Percentiles rank a stretch among this genome's conserved stretches.
phyloP scores from a whole-genome alignment of 1,140 invertebrate genomes.

The Drosophila parabipectinata region DNA sequence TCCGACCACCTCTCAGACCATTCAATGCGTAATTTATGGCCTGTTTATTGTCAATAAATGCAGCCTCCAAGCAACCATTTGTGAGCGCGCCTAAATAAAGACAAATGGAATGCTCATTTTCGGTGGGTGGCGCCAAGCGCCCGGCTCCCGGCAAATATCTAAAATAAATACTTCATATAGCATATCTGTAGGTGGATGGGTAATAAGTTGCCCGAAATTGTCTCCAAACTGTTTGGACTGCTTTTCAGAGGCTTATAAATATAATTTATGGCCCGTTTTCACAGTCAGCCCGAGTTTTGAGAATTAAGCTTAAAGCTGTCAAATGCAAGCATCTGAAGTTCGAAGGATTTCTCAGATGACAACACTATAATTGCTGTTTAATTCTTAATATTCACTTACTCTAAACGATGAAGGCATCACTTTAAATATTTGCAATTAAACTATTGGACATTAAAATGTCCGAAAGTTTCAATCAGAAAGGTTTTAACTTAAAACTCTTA shows the following conservation, averaged over 20 bases:
- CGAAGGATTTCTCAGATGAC: constrained; percentile 21
- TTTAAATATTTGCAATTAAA: not conserved
- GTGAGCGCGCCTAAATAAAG: constrained; percentile 71
- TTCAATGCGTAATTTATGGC: constrained; percentile 69
- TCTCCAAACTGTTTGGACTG: constrained; percentile 42
- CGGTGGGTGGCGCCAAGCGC: constrained; percentile 32
- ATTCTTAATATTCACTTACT: constrained; percentile 4
- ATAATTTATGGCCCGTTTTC: constrained; percentile 45
- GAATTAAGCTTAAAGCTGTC: constrained; percentile 40
- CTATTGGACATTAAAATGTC: no score
- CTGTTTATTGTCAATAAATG: constrained; percentile 81
- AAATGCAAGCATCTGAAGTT: constrained; percentile 14
- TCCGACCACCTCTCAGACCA: constrained; percentile 1
- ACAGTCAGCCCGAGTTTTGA: constrained; percentile 40
- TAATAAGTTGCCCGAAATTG: constrained; percentile 46
- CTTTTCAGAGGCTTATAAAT: constrained; percentile 43
- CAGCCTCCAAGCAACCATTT: constrained; percentile 77
- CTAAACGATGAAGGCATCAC: not conserved
- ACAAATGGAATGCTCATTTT: constrained; percentile 75
- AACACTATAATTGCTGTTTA: not conserved
- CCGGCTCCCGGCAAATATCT: constrained; percentile 28
- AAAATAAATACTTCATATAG: constrained; percentile 42
- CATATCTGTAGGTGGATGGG: constrained; percentile 28
- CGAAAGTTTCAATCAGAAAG: no score
- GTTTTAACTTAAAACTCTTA: no score